These are phyloP conservation scores for Melolontha melolontha DNA, from an alignment of 2,888 invertebrate genomes.

Conservation along the genomic window DNA sequence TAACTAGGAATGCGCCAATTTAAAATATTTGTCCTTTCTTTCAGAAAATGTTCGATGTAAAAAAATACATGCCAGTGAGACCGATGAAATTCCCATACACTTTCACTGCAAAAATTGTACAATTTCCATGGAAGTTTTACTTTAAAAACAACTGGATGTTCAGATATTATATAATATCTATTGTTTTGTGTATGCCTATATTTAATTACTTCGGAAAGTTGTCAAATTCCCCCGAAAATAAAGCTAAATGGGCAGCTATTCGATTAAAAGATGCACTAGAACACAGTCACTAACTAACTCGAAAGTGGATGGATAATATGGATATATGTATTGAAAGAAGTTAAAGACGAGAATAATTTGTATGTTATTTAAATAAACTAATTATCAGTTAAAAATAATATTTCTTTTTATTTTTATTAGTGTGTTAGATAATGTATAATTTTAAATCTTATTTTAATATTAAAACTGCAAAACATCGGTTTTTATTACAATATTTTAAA, in stretches of 20 bases:
- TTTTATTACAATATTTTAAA: too few relatives aligned
- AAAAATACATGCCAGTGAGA: slow-evolving; percentile 61
- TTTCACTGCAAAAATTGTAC: slow-evolving; percentile 80
- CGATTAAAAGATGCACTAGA: slow-evolving; percentile 4
- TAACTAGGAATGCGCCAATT: too few relatives aligned
- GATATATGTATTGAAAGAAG: neutral
- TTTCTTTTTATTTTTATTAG: too few relatives aligned
- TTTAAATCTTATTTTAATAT: too few relatives aligned
- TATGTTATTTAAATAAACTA: too few relatives aligned
- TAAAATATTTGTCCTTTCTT: too few relatives aligned
- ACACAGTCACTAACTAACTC: slow-evolving; percentile 2
- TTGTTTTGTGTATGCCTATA: slow-evolving; percentile 73
- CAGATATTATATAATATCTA: slow-evolving; percentile 76
- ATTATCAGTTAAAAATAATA: too few relatives aligned
- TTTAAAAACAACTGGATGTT: slow-evolving; percentile 81
- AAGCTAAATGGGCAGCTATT: slow-evolving; percentile 74
- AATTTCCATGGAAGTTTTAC: slow-evolving; percentile 83
- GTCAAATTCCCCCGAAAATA: slow-evolving; percentile 83
- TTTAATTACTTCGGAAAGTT: slow-evolving; percentile 82
- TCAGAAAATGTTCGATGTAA: neutral
- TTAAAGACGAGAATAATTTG: too few relatives aligned
- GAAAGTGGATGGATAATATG: too few relatives aligned
- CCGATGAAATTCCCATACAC: slow-evolving; percentile 94
- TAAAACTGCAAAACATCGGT: too few relatives aligned
- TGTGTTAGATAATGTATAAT: too few relatives aligned